Conservation (phyloP, 1,140 invertebrate species). For the Lethrus apterus region DNA sequence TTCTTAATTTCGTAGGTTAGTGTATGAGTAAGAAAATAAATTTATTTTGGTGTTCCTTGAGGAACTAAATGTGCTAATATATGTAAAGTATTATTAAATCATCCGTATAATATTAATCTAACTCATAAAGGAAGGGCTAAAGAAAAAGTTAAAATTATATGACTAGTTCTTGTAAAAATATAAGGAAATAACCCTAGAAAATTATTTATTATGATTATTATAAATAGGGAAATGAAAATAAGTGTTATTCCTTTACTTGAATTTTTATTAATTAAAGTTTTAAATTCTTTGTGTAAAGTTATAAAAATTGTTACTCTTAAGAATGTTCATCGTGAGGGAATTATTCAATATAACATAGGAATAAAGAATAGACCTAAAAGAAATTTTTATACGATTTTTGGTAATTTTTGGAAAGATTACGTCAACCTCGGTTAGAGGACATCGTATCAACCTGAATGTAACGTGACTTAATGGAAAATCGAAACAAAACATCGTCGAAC, state of each 20-base stretch:
- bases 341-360: conserved; percentile 43
- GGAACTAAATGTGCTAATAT: conserved; percentile 57
- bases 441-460: too few relatives aligned
- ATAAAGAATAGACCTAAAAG: conserved; percentile 44
- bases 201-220: conserved; percentile 53
- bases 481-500: too few relatives aligned
- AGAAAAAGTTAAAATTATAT: conserved; percentile 48
- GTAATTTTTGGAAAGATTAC: too few relatives aligned
- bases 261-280: conserved; percentile 42
- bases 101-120: conserved; percentile 51
- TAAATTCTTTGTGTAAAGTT: conserved; percentile 46
- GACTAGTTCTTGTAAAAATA: conserved; percentile 57
- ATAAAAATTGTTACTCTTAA: conserved; percentile 42
- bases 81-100: conserved; percentile 45
- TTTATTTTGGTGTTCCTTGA: conserved; percentile 52
- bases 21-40: too few relatives aligned
- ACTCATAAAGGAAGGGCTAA: conserved; percentile 53
- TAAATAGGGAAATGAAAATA: conserved; percentile 49
- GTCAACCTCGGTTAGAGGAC: too few relatives aligned
- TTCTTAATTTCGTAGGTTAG: too few relatives aligned
- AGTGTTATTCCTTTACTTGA: conserved; percentile 42
- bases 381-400: conserved; percentile 49
- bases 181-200: conserved; percentile 58
- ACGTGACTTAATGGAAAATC: too few relatives aligned
- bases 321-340: conserved; percentile 43